phyloP scores from a whole-genome alignment of 2,888 invertebrate genomes.

The Caenorhabditis panamensis region DNA sequence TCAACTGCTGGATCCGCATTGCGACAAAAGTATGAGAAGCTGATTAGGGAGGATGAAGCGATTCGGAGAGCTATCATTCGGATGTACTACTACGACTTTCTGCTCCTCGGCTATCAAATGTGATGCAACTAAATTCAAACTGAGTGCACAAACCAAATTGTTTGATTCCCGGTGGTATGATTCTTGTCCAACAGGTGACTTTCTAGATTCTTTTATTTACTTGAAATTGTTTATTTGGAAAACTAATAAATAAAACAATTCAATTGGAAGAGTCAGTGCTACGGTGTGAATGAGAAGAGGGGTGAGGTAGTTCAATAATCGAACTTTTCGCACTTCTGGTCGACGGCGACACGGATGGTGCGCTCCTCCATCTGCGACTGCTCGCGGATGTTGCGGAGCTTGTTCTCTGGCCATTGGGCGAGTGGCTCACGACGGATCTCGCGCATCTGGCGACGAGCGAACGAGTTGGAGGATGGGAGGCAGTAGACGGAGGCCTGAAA shows the following conservation, averaged over 20 bases:
- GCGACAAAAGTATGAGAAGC: slow-evolving; percentile 22
- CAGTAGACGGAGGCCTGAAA: slow-evolving; percentile 62
- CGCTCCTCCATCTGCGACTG: slow-evolving; percentile 53
- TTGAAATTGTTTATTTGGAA: slow-evolving; percentile 49
- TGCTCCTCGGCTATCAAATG: slow-evolving; percentile 36
- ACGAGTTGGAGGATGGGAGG: slow-evolving; percentile 53
- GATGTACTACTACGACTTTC: slow-evolving; percentile 53
- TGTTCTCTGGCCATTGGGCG: slow-evolving; percentile 43
- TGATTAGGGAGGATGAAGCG: slow-evolving; percentile 30
- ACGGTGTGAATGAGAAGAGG: slow-evolving; percentile 9
- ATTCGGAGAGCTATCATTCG: slow-evolving; percentile 38
- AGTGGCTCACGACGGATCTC: slow-evolving; percentile 56
- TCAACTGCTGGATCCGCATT: slow-evolving; percentile 29
- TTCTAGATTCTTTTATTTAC: slow-evolving; percentile 3
- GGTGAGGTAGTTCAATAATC: slow-evolving; percentile 46
- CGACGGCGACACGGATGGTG: slow-evolving; percentile 37
- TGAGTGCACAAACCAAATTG: background rate
- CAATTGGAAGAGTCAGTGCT: slow-evolving; percentile 42
- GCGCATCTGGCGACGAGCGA: slow-evolving; percentile 61
- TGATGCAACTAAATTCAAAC: background rate
- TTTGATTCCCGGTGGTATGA: background rate
- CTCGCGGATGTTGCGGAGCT: slow-evolving; percentile 41
- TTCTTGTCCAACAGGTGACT: background rate
- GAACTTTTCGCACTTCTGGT: slow-evolving; percentile 56
- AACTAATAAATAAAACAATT: slow-evolving; percentile 39